Evolutionary conservation across 2,113 vertebrate species (phyloP).

Genomic region (Stercorarius parasiticus): DNA sequence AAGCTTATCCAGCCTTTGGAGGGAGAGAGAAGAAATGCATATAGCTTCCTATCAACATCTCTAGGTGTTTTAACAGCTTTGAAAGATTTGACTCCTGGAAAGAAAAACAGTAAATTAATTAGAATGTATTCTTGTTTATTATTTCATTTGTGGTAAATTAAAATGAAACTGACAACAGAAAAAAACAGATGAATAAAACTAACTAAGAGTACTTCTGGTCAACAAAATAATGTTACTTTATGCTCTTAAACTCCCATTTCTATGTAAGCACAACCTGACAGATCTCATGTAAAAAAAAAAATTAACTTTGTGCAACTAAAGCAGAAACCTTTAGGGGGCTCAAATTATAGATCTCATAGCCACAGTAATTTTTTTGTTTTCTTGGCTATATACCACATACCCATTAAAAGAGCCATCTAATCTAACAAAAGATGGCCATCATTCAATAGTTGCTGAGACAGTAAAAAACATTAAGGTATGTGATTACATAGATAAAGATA

Average conservation of each 20-base stretch:
- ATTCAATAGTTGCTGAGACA: not conserved
- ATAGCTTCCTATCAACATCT: not conserved
- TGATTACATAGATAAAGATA: not conserved
- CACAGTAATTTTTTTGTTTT: not conserved
- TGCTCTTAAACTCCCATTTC: not conserved
- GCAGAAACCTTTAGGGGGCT: not conserved
- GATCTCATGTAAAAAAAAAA: not conserved
- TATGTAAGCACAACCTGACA: not conserved
- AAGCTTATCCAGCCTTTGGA: not conserved
- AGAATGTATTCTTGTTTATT: not conserved
- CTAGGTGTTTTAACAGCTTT: not conserved
- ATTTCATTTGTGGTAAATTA: not conserved
- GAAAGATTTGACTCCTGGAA: not conserved
- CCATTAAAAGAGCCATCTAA: not conserved
- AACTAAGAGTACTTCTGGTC: not conserved
- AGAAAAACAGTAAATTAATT: not conserved
- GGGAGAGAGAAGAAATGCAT: not conserved
- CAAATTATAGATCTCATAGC: fast-evolving
- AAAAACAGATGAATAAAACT: not conserved
- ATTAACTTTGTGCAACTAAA: not conserved
- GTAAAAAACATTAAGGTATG: not conserved
- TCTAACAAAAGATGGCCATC: not conserved
- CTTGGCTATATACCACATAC: not conserved
- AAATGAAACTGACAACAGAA: not conserved
- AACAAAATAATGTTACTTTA: not conserved